Percentiles rank a stretch among this genome's conserved stretches.
phyloP scores from a whole-genome alignment of 1,140 invertebrate genomes.

The Penaeus vannamei region DNA sequence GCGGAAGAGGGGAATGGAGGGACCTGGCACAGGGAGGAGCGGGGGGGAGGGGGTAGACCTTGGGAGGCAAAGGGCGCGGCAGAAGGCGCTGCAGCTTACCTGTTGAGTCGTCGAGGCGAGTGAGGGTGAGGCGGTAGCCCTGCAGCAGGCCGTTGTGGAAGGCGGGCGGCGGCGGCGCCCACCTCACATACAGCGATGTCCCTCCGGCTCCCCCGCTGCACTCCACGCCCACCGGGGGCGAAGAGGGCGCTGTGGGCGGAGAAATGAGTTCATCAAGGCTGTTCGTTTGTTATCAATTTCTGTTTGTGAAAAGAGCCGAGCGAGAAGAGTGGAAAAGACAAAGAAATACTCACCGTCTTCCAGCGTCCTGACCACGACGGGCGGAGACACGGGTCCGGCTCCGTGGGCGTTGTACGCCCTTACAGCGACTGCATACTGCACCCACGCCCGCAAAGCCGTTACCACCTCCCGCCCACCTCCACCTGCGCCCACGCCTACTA shows the following conservation, averaged over 20 bases:
- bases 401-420: conserved; percentile 72
- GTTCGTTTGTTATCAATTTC: too few species aligned
- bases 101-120: conserved; percentile 51
- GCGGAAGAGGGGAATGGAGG: too few species aligned
- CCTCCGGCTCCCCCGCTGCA: conserved; percentile 81
- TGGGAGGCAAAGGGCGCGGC: too few species aligned
- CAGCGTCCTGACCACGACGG: conserved; percentile 46
- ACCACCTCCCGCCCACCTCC: conserved; percentile 48
- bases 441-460: conserved; percentile 71
- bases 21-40: too few species aligned
- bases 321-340: neutral
- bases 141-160: conserved; percentile 86
- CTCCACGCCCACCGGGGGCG: conserved; percentile 80
- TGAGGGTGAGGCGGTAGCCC: conserved; percentile 84
- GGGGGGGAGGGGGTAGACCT: too few species aligned
- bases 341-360: conserved; percentile 48
- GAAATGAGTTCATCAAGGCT: too few species aligned
- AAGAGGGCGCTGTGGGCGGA: conserved; percentile 78
- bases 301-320: neutral
- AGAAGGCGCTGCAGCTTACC: neutral
- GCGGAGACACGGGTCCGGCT: conserved; percentile 68
- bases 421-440: conserved; percentile 71
- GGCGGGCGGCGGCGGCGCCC: conserved; percentile 84
- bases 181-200: conserved; percentile 84
- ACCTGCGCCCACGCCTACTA: conserved; percentile 52